Base-by-base conservation (phyloP, 2,797 vertebrate genomes). In the Aulostomus chinensis region DNA sequence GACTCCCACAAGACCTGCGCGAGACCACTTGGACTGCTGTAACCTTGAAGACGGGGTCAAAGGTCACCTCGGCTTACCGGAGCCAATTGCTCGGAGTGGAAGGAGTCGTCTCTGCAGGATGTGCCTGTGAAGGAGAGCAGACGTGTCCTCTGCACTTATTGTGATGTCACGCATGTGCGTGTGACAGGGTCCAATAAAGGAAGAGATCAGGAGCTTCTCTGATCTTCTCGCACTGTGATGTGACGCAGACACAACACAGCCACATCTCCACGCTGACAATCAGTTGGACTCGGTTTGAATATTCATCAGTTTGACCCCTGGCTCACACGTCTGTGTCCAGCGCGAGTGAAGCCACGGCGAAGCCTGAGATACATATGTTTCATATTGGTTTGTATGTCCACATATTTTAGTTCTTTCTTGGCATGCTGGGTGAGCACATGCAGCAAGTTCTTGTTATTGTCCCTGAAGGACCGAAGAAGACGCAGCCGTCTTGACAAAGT, bases 331-430 rank as follows among this genome's bases (percentile, higher is more conserved):
- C 21, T 61, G 43, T 62, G 36, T 58, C 61, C 64, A 70, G 50
- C 59, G 34, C 52, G 58, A 68, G 61, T 66, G 68, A 78, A 78
- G 78, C 76, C 76, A 66, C 65, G 72, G 58, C 59, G 49, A 62
- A 73, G 68, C 67, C 57, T 68, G 62, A 68, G 58, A 77, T 77
- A 55, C 79, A 83, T 74, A 64, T 81, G 75, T 80, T 82, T 86
- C 56, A 47, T 60, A 75, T 85, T 72, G 64, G 67, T 81, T 63
- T 68, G 51, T 75, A 73, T 68, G 73, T 78, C 67, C 58, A 57
- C 71, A 78, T 79, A 71, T 69, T 76, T 80, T 86, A 51, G 72
- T 64, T 70, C 41, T 58, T 67, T 69, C 55, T 77, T 73, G 49
- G 71, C 40, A 43, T 78, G 71, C 68, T 46, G 33, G 51, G 54